Conservation (phyloP, 2,797 vertebrate genomes). For the Loriculus beryllinus region DNA sequence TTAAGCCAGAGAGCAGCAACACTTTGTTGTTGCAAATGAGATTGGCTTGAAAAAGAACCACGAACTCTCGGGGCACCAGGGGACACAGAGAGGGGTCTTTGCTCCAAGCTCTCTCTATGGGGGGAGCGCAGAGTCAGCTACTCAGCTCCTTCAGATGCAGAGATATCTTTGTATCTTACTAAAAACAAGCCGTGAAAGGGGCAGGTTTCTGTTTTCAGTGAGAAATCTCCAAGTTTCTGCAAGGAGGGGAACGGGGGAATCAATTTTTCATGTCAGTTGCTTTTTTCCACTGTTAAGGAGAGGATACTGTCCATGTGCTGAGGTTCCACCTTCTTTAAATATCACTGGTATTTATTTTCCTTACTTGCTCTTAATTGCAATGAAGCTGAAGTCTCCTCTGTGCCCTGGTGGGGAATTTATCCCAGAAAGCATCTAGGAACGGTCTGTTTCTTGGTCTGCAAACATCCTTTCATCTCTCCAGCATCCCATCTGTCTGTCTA, state of each 20-base stretch:
- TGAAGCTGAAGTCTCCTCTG: constrained; percentile 29
- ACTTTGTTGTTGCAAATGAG: background rate
- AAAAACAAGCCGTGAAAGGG: background rate
- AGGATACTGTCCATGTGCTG: background rate
- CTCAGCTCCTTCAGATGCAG: background rate
- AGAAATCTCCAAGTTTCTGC: background rate
- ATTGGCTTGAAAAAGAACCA: background rate
- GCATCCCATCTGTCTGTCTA: constrained; percentile 52
- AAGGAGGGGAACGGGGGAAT: background rate
- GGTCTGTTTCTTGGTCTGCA: background rate
- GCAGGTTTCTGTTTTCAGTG: background rate
- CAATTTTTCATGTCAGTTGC: background rate
- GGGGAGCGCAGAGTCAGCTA: background rate
- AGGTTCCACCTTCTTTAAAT: constrained; percentile 43
- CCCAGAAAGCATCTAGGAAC: background rate
- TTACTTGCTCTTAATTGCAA: constrained; percentile 29
- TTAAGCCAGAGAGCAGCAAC: background rate
- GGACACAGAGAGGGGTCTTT: background rate
- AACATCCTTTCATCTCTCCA: constrained; percentile 50
- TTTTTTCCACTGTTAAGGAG: fast-evolving
- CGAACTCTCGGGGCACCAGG: fast-evolving
- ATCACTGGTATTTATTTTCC: constrained; percentile 54
- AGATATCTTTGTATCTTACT: background rate
- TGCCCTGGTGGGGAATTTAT: constrained; percentile 14
- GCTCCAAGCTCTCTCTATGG: background rate